phyloP scores from a whole-genome alignment of 2,797 vertebrate genomes.

The Sarcophilus harrisii region DNA sequence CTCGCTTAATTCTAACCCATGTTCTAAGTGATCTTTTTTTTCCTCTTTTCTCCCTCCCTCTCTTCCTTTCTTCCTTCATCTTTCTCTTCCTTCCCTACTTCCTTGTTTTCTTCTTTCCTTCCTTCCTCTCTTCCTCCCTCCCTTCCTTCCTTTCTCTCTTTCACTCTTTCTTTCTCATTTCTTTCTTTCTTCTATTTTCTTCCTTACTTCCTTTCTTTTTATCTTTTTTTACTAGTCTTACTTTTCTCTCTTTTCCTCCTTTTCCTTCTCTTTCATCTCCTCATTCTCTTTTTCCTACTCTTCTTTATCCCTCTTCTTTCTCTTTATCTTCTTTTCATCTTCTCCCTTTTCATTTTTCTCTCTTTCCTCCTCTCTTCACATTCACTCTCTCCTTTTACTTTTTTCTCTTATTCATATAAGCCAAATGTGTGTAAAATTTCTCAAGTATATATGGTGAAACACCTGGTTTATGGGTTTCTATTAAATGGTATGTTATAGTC shows the following conservation, averaged over 20 bases:
- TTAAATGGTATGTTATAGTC: background rate
- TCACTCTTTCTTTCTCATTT: too few species aligned
- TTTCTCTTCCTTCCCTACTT: too few species aligned
- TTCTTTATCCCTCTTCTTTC: background rate
- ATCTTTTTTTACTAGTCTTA: too few species aligned
- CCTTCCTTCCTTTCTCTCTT: too few species aligned
- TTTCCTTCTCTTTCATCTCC: too few species aligned
- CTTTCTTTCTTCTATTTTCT: too few species aligned
- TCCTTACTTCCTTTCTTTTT: too few species aligned
- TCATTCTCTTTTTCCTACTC: background rate
- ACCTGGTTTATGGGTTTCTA: background rate
- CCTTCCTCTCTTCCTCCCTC: too few species aligned
- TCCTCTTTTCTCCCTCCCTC: rapidly evolving
- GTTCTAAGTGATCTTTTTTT: background rate
- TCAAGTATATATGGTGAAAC: background rate
- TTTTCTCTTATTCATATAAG: background rate
- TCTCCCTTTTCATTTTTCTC: background rate
- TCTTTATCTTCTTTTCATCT: background rate
- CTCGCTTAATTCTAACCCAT: background rate
- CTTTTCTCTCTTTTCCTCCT: too few species aligned
- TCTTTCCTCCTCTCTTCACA: background rate
- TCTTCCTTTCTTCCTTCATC: background rate
- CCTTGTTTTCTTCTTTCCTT: too few species aligned
- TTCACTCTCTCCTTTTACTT: background rate
- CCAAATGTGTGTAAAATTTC: background rate